Conservation (phyloP, 2,888 invertebrate genomes). For the Coecobrya sp. region DNA sequence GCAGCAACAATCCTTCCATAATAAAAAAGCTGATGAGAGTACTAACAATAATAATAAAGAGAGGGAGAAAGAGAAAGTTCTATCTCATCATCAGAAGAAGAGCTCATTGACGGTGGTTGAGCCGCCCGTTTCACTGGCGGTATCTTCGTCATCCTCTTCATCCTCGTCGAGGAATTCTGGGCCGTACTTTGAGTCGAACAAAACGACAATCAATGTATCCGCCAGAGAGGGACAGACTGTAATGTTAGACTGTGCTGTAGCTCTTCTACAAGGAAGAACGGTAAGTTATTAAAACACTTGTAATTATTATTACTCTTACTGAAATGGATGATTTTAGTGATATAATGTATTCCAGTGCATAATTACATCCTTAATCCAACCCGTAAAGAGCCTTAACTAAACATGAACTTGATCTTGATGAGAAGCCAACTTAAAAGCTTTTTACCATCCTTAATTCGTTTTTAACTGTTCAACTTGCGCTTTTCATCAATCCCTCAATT, state of each 20-base stretch:
- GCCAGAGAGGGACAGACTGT: constrained; percentile 90
- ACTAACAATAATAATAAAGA: background rate
- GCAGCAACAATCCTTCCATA: constrained; percentile 19
- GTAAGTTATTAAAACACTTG: constrained; percentile 88
- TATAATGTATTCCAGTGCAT: too few relatives aligned
- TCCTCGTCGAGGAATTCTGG: constrained; percentile 87
- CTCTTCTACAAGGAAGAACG: constrained; percentile 90
- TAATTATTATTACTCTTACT: background rate
- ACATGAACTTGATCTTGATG: too few relatives aligned
- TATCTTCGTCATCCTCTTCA: constrained; percentile 23
- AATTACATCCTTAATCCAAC: too few relatives aligned
- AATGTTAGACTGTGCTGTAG: constrained; percentile 90
- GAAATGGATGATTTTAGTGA: background rate
- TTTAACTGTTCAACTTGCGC: too few relatives aligned
- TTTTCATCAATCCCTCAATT: too few relatives aligned
- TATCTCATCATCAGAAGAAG: constrained; percentile 55
- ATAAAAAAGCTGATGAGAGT: background rate
- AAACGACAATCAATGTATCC: constrained; percentile 89
- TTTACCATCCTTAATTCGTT: too few relatives aligned
- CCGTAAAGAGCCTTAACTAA: too few relatives aligned
- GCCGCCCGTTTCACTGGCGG: constrained; percentile 74
- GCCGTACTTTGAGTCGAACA: constrained; percentile 90
- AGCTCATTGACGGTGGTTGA: constrained; percentile 66
- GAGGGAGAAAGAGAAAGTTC: constrained; percentile 53
- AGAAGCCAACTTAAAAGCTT: too few relatives aligned